Base-by-base conservation (phyloP, 2,113 vertebrate species). In the Meleagris gallopavo region DNA sequence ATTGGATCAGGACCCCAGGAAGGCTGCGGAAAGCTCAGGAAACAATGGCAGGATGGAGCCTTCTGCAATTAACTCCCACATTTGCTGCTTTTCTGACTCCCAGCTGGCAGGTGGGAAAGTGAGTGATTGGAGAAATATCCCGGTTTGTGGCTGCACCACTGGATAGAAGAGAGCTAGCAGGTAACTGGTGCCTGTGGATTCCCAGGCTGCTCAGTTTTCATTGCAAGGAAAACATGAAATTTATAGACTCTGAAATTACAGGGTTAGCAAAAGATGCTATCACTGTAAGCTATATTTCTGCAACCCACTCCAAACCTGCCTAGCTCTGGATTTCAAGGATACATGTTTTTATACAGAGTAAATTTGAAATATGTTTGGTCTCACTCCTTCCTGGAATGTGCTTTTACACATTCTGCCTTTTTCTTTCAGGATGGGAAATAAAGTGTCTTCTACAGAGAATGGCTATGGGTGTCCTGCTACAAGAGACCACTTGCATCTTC, bases 121-220 rank as follows among this genome's bases (percentile, higher is more conserved):
- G 60, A 40, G 41, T 13, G 24, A 25, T n/a, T 32, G 54, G n/a
- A 41, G 41, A 69, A 57, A n/a, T 20, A 25, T 30, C 32, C 40
- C 2, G 0, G 36, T 52, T 32, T 32, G 2, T 10, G 32, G n/a
- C 13, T 66, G 64, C 2, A 8, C 11, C 0, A 0, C 20, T 64
- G 66, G 10, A 38, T 60, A 69, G 38, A 58, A 54, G 60, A 43
- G 25, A 80, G 32, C 61, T 30, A 38, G 62, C 62, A 50, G 22
- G 46, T 19, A 32, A 38, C 34, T 0, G 0, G 30, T 43, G 50
- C 57, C 45, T 66, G 50, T 32, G 38, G 34, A 55, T 61, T 67
- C 81, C 36, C 52, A 73, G 46, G 36, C 81, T 89, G 82, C 77
- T 83, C 72, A n/a, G 9, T 60, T 74, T 43, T 62, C 82, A 70